phyloP scores from a whole-genome alignment of 2,888 invertebrate genomes.

The Athripsodes cinereus region DNA sequence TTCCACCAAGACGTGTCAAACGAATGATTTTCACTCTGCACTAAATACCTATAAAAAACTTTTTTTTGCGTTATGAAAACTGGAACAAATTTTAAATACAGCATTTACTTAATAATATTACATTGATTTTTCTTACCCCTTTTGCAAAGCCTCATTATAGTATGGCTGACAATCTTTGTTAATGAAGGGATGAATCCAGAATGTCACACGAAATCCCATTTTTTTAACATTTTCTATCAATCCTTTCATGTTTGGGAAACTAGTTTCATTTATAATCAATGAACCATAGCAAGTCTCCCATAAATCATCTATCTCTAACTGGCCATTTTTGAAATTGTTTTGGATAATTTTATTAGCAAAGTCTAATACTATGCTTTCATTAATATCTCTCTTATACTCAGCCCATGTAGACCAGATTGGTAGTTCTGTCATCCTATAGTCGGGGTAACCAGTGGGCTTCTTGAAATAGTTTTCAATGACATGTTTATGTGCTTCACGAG shows the following conservation, averaged over 20 bases:
- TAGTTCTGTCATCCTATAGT: conserved; percentile 48
- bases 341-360: conserved; percentile 48
- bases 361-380: conserved; percentile 43
- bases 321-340: conserved; percentile 48
- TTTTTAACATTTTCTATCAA: conserved; percentile 40
- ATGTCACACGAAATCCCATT: conserved; percentile 51
- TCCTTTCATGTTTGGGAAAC: conserved; percentile 42
- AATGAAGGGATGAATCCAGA: conserved; percentile 62
- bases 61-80: too few species aligned
- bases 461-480: conserved; percentile 54
- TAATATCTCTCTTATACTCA: conserved; percentile 49
- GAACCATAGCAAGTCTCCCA: conserved; percentile 63
- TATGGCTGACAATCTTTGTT: conserved; percentile 52
- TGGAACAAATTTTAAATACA: too few species aligned
- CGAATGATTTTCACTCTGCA: conserved; percentile 38
- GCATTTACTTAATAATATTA: too few species aligned
- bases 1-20: conserved; percentile 46
- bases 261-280: conserved; percentile 42
- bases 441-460: conserved; percentile 52
- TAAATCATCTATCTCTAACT: conserved; percentile 59
- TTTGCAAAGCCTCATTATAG: conserved; percentile 40
- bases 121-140: too few species aligned
- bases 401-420: conserved; percentile 68
- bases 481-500: conserved; percentile 53
- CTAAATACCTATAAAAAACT: conserved; percentile 37